These are phyloP conservation scores for Auanema freiburgensis DNA, from an alignment of 2,888 invertebrate species.

Conservation along the genomic window DNA sequence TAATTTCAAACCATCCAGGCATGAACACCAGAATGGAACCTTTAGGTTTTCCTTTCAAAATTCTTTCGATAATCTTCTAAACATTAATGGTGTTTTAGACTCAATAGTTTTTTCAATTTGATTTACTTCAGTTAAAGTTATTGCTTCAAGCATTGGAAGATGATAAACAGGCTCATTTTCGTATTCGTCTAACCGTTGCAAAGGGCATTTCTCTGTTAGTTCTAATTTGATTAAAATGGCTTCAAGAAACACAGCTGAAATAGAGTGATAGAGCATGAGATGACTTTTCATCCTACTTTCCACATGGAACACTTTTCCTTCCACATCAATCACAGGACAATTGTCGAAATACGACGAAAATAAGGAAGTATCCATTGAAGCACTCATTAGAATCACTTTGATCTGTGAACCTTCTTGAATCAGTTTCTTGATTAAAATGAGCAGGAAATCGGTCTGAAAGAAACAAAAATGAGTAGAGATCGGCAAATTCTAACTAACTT, in stretches of 20 bases:
- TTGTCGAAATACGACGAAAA: slow-evolving; percentile 89
- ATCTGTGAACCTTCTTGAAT: slow-evolving; percentile 86
- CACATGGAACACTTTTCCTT: slow-evolving; percentile 64
- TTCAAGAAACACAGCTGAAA: slow-evolving; percentile 83
- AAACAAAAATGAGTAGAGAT: background rate
- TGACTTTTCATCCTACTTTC: slow-evolving; percentile 35
- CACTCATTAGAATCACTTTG: slow-evolving; percentile 93
- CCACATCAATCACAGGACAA: slow-evolving; percentile 86
- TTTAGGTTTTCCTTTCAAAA: slow-evolving; percentile 69
- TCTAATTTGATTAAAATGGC: slow-evolving; percentile 77
- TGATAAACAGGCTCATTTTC: no score
- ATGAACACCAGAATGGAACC: slow-evolving; percentile 90
- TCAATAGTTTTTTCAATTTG: no score
- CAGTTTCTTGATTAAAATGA: slow-evolving; percentile 93
- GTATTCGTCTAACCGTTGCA: background rate
- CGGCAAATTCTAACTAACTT: background rate
- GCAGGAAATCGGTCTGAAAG: slow-evolving; percentile 81
- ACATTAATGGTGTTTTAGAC: background rate
- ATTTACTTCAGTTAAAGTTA: no score
- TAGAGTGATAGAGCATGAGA: background rate
- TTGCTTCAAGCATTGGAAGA: no score
- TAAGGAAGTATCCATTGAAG: slow-evolving; percentile 89
- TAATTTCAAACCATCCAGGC: slow-evolving; percentile 96
- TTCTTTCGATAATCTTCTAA: slow-evolving; percentile 66
- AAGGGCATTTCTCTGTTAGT: no score